These are phyloP conservation scores for chimpanzee (Pan troglodytes) DNA, from an alignment of 2,113 vertebrate genomes.

Conservation along the genomic window NHGRI_mPanTro3-v2.1_pri NC_086015.1:105992501-105993000, in stretches of 20 bases:
- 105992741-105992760: constrained; percentile 68
- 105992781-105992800: constrained; percentile 62
- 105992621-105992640: constrained; percentile 33
- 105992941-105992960: constrained; percentile 63
- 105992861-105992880: not conserved
- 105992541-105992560: not conserved
- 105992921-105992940: constrained; percentile 25
- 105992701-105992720: constrained; percentile 35
- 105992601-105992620: constrained; percentile 8
- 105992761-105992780: constrained; percentile 49
- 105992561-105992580: not conserved
- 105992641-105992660: not conserved
- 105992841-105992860: constrained; percentile 57
- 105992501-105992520: constrained; percentile 28
- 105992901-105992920: constrained; percentile 72
- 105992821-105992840: constrained; percentile 68
- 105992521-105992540: not conserved
- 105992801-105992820: constrained; percentile 59
- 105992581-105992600: not conserved
- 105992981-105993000: constrained; percentile 31
- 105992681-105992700: constrained; percentile 49
- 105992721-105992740: constrained; percentile 65
- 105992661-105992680: constrained; percentile 49
- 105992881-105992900: constrained; percentile 36
- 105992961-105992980: constrained; percentile 62